These are phyloP conservation scores for Penaeus monodon DNA, from an alignment of 2,888 invertebrate species.

Conservation along the genomic window DNA sequence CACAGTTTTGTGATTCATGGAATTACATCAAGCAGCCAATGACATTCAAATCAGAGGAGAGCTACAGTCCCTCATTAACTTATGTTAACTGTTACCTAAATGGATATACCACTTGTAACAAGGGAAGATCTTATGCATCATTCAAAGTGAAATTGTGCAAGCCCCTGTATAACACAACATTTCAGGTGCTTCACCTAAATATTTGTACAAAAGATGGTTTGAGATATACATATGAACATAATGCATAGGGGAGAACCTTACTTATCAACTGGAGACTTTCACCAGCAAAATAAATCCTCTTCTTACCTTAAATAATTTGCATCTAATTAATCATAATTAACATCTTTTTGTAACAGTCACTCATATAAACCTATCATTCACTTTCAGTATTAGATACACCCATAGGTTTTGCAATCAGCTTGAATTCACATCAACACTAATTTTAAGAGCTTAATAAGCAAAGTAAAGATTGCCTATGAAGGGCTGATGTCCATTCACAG, in stretches of 20 bases:
- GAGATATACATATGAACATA: conserved; percentile 7
- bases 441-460: too few relatives aligned
- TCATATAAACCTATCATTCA: too few relatives aligned
- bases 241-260: conserved; percentile 17
- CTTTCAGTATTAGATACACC: too few relatives aligned
- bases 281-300: too few relatives aligned
- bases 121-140: conserved; percentile 29
- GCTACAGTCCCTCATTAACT: conserved; percentile 18
- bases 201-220: conserved; percentile 31
- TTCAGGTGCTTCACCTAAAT: conserved; percentile 25
- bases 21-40: conserved; percentile 19
- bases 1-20: conserved; percentile 15
- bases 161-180: conserved; percentile 21
- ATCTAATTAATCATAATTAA: too few relatives aligned
- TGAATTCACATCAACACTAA: too few relatives aligned
- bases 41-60: conserved; percentile 4
- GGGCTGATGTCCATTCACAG: neutral
- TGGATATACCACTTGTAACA: conserved; percentile 21
- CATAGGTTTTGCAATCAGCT: too few relatives aligned
- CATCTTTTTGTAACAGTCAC: too few relatives aligned
- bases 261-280: neutral
- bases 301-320: too few relatives aligned
- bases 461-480: neutral
- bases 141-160: conserved; percentile 22
- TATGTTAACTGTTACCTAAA: conserved; percentile 4